Evolutionary conservation across 1,140 invertebrate species (phyloP).

Genomic region (Eriosoma lanigerum): DNA sequence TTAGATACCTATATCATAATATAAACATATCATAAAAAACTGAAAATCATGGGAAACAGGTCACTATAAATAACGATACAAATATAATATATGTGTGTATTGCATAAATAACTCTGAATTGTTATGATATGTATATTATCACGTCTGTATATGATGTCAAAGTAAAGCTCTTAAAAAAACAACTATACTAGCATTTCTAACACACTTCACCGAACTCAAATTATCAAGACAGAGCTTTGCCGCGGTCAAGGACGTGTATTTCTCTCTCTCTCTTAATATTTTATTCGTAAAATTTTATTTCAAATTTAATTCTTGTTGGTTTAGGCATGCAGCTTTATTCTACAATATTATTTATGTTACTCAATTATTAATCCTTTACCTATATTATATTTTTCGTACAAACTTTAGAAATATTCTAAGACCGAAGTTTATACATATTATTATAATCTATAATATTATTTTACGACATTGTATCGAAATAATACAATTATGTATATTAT

Average conservation of each 20-base stretch:
- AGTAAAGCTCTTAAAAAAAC: conserved; percentile 4
- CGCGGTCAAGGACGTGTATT: neutral
- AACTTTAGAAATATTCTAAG: too few species aligned
- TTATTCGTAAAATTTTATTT: too few species aligned
- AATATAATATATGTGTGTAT: neutral
- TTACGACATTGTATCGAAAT: too few species aligned
- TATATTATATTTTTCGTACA: too few species aligned
- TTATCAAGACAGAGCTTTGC: neutral
- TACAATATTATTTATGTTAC: too few species aligned
- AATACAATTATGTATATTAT: too few species aligned
- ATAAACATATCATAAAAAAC: neutral
- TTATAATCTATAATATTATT: too few species aligned
- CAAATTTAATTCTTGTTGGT: too few species aligned
- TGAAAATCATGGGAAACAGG: neutral
- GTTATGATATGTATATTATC: neutral
- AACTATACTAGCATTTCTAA: neutral
- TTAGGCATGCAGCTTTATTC: too few species aligned
- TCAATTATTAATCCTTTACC: too few species aligned
- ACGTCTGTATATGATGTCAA: neutral
- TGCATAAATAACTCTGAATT: conserved; percentile 1
- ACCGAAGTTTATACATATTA: too few species aligned
- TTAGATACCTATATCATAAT: neutral
- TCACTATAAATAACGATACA: conserved; percentile 7
- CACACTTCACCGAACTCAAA: conserved; percentile 2
- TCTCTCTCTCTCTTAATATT: too few species aligned